Percentiles rank a stretch among this genome's conserved stretches.
Conservation (phyloP, 2,113 vertebrate genomes). For the Porphyrio hochstetteri region DNA sequence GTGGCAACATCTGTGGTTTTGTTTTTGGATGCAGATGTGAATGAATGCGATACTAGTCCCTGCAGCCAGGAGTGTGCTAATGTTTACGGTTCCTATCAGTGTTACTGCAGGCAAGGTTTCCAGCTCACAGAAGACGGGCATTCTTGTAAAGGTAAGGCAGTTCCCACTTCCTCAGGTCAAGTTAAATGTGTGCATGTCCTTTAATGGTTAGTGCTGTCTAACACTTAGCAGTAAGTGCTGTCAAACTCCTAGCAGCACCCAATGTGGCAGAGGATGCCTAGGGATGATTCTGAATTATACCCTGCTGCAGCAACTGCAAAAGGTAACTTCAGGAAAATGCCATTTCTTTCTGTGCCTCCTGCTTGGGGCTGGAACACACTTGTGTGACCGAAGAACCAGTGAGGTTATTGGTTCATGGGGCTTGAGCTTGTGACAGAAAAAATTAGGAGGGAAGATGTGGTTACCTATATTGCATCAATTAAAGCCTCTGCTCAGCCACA, state of each 20-base stretch:
- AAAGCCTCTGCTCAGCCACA: background rate
- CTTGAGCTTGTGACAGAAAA: background rate
- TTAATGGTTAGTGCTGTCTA: background rate
- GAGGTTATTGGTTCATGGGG: background rate
- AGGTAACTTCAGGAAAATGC: background rate
- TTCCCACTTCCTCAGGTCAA: background rate
- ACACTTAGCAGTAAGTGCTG: background rate
- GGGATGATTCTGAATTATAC: background rate
- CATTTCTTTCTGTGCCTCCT: background rate
- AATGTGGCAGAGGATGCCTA: background rate
- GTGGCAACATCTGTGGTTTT: background rate
- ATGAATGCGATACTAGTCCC: constrained; percentile 86
- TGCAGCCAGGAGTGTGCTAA: constrained; percentile 96
- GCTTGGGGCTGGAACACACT: background rate
- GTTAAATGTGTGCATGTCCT: too few species aligned
- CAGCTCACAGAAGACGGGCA: constrained; percentile 89
- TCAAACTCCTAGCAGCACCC: background rate
- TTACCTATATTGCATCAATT: background rate
- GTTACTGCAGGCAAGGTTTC: constrained; percentile 92
- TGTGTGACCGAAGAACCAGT: background rate
- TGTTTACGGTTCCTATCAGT: constrained; percentile 93
- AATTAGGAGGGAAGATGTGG: background rate
- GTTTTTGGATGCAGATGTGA: constrained; percentile 80
- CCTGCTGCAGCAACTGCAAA: background rate
- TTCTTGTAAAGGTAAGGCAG: constrained; percentile 85